Evolutionary conservation across 1,140 invertebrate genomes (phyloP).

Genomic region (Drosophila ercepeae): DNA sequence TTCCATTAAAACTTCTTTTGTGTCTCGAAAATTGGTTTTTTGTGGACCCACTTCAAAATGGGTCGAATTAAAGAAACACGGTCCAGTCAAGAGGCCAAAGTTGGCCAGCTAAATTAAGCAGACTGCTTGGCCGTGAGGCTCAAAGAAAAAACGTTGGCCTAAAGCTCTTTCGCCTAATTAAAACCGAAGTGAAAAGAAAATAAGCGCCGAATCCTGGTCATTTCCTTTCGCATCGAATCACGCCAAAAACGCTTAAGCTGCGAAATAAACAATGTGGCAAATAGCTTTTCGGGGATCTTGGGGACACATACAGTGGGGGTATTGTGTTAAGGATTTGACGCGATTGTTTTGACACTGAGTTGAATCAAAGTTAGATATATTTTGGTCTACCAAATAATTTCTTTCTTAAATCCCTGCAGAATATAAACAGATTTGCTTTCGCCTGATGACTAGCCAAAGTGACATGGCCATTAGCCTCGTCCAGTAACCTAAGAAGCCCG

Average conservation of each 20-base stretch:
- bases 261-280: conserved; percentile 23
- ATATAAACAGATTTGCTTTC: background rate
- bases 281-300: conserved; percentile 13
- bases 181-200: conserved; percentile 41
- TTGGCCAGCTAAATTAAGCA: conserved; percentile 53
- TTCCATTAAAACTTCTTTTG: conserved; percentile 14
- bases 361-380: background rate
- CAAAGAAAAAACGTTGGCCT: conserved; percentile 17
- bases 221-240: conserved; percentile 3
- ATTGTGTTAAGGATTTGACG: background rate
- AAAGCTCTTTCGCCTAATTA: conserved; percentile 68
- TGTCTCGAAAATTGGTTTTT: conserved; percentile 6
- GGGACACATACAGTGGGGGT: conserved; percentile 3
- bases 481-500: conserved; percentile 4
- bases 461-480: background rate
- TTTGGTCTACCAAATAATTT: background rate
- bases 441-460: too few relatives aligned
- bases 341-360: background rate
- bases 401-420: background rate
- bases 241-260: conserved; percentile 2
- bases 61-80: conserved; percentile 56
- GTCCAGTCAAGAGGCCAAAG: conserved; percentile 8
- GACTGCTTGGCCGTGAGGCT: conserved; percentile 31
- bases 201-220: background rate
- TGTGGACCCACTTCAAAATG: conserved; percentile 10